phyloP scores from a whole-genome alignment of 2,113 vertebrate species.

The Petrocephalus microphthalmus region DNA sequence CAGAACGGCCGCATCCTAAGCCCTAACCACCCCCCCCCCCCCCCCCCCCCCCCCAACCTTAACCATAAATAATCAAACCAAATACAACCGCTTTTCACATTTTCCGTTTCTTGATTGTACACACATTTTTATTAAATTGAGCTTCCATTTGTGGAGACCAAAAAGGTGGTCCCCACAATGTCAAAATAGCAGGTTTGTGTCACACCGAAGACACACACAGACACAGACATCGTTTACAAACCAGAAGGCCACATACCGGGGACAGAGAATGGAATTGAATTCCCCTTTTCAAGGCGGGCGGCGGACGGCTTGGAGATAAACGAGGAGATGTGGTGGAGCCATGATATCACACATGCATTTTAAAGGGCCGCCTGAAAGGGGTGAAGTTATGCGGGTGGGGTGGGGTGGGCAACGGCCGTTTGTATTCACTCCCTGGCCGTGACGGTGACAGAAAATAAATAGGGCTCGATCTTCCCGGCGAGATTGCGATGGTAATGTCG shows the following conservation, averaged over 20 bases:
- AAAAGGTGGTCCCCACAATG: neutral
- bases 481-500: slow-evolving; percentile 59
- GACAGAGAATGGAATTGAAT: slow-evolving; percentile 55
- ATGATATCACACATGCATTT: slow-evolving; percentile 66
- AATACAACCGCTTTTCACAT: neutral
- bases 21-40: neutral
- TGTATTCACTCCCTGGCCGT: slow-evolving; percentile 42
- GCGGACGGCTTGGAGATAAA: slow-evolving; percentile 52
- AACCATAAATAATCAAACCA: neutral
- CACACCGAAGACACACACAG: neutral
- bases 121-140: neutral
- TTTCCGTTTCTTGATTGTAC: neutral
- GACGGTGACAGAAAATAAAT: slow-evolving; percentile 53
- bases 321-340: slow-evolving; percentile 43
- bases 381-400: slow-evolving; percentile 21
- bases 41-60: neutral
- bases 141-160: neutral
- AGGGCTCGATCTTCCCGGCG: slow-evolving; percentile 54
- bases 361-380: slow-evolving; percentile 54
- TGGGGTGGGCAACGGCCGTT: slow-evolving; percentile 32
- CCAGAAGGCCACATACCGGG: slow-evolving; percentile 29
- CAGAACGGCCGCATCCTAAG: neutral
- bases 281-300: slow-evolving; percentile 42
- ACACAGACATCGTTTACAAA: slow-evolving; percentile 33
- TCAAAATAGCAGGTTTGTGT: neutral